Percentiles rank a stretch among this genome's conserved stretches.
These are phyloP conservation scores for Caranx ignobilis DNA, from an alignment of 2,113 vertebrate species.

Conservation along the genomic window DNA sequence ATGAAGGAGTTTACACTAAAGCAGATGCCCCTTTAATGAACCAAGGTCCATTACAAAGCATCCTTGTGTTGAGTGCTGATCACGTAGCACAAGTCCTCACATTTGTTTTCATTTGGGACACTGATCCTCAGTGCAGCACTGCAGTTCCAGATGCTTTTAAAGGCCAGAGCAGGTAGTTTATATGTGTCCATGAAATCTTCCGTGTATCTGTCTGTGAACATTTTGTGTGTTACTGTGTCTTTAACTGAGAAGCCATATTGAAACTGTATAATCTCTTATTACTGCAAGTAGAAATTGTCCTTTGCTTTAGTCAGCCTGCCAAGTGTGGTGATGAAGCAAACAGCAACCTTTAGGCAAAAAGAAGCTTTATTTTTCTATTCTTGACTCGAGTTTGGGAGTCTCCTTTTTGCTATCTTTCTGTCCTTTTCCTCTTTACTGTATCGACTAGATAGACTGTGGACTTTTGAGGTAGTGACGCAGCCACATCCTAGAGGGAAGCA, in stretches of 20 bases:
- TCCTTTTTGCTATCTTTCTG: conserved; percentile 81
- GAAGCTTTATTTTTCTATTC: conserved; percentile 88
- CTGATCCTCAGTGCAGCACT: conserved; percentile 44
- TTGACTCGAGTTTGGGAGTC: conserved; percentile 83
- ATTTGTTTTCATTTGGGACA: conserved; percentile 11
- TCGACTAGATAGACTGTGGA: conserved; percentile 58
- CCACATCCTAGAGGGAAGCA: conserved; percentile 51
- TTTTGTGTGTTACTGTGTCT: conserved; percentile 68
- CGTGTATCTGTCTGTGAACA: conserved; percentile 35
- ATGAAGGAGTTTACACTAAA: conserved; percentile 68
- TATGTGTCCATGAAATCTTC: conserved; percentile 42
- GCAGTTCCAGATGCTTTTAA: conserved; percentile 48
- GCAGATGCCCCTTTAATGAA: conserved; percentile 82
- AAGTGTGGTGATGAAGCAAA: conserved; percentile 71
- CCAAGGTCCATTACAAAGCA: conserved; percentile 30
- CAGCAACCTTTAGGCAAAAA: conserved; percentile 71
- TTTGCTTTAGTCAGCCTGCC: conserved; percentile 73
- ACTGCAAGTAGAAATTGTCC: conserved; percentile 59
- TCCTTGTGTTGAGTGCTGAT: conserved; percentile 47
- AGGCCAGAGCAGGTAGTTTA: conserved; percentile 53
- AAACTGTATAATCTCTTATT: conserved; percentile 63
- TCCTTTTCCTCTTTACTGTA: conserved; percentile 62
- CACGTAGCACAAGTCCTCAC: conserved; percentile 38
- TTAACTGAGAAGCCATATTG: conserved; percentile 84
- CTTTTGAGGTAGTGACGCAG: conserved; percentile 63